phyloP scores from a whole-genome alignment of 23 tunicate genomes.

The Diplosoma virens region DNA sequence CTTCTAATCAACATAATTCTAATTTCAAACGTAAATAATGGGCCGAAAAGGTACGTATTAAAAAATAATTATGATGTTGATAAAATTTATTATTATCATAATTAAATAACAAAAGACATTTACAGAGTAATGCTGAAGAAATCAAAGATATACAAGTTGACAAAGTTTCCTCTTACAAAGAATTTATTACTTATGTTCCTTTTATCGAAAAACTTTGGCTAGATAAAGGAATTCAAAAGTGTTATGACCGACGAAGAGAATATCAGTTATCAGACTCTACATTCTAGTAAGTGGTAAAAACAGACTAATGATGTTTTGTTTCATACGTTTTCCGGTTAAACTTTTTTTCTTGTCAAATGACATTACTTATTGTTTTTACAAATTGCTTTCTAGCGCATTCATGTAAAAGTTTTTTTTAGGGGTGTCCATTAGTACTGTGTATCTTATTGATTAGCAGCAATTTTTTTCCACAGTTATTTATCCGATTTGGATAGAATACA shows the following conservation, averaged over 20 bases:
- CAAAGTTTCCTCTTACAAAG: slow-evolving; percentile 40
- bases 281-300: slow-evolving; percentile 66
- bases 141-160: slow-evolving; percentile 63
- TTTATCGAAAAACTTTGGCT: slow-evolving; percentile 70
- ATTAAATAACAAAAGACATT: too few species aligned
- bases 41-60: too few species aligned
- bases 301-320: background rate
- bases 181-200: slow-evolving; percentile 45
- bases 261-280: slow-evolving; percentile 96
- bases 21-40: too few species aligned
- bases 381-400: too few species aligned
- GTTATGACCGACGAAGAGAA: slow-evolving; percentile 95
- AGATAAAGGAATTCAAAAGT: slow-evolving; percentile 80
- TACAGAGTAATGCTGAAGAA: slow-evolving; percentile 67
- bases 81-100: too few species aligned
- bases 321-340: background rate
- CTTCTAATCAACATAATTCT: too few species aligned
- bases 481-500: slow-evolving; percentile 77
- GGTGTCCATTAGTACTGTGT: too few species aligned
- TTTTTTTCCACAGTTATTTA: slow-evolving; percentile 60
- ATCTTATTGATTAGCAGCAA: too few species aligned
- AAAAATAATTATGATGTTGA: too few species aligned
- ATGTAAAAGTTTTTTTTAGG: too few species aligned
- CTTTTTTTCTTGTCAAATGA: background rate
- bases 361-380: too few species aligned